These are phyloP conservation scores for Drosophila sp. DNA, from an alignment of 1,140 invertebrate genomes.

Conservation along the genomic window DNA sequence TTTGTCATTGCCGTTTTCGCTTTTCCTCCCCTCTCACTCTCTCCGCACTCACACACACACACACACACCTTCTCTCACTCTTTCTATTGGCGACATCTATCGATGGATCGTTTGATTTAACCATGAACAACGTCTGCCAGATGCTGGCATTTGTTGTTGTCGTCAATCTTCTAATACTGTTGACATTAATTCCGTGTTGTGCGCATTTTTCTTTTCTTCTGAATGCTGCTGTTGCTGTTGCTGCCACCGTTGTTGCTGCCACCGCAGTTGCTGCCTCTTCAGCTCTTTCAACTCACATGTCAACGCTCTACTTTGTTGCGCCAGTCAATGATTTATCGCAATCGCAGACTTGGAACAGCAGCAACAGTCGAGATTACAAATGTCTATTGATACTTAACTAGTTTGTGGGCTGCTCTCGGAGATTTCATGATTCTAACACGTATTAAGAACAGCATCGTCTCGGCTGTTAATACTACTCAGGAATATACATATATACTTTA, in stretches of 20 bases:
- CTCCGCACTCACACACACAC: neutral
- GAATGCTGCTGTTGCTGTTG: slow-evolving; percentile 1
- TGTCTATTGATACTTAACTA: slow-evolving; percentile 35
- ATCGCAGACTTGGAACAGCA: slow-evolving; percentile 20
- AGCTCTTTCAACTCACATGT: slow-evolving; percentile 57
- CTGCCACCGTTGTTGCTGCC: slow-evolving; percentile 2
- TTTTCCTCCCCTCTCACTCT: slow-evolving; percentile 15
- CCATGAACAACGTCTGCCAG: slow-evolving; percentile 12
- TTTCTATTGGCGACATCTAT: slow-evolving; percentile 10
- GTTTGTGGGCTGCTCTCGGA: slow-evolving; percentile 30
- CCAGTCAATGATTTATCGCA: slow-evolving; percentile 64
- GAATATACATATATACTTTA: too few relatives aligned
- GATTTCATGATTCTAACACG: slow-evolving; percentile 15
- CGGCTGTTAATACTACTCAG: too few relatives aligned
- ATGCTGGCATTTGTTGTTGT: slow-evolving; percentile 45
- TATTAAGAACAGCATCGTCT: slow-evolving; percentile 28
- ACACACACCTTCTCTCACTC: neutral
- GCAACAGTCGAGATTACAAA: slow-evolving; percentile 46
- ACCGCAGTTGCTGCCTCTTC: slow-evolving; percentile 15
- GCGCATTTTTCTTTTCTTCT: slow-evolving; percentile 60
- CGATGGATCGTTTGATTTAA: slow-evolving; percentile 29
- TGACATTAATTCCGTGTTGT: slow-evolving; percentile 76
- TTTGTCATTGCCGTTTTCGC: slow-evolving; percentile 59
- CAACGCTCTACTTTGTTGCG: slow-evolving; percentile 64
- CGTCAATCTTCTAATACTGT: slow-evolving; percentile 66